Percentiles rank a stretch among this genome's conserved stretches.
Evolutionary conservation across 2,797 vertebrate species (phyloP).

Genomic region (Balearica regulorum): DNA sequence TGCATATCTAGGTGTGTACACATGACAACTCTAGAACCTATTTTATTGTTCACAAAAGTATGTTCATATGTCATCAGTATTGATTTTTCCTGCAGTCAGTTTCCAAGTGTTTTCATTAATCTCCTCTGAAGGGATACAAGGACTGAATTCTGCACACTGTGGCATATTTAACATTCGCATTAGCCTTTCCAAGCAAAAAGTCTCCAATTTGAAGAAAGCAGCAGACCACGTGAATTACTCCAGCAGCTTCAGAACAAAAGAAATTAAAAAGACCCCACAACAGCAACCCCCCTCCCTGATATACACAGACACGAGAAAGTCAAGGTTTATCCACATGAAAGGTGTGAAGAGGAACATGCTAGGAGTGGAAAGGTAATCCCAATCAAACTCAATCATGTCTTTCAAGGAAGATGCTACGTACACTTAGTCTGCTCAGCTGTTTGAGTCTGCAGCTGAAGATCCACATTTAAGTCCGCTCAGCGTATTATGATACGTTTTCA

Average conservation of each 20-base stretch:
- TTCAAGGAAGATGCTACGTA: not conserved
- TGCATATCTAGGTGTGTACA: not conserved
- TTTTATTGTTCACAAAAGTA: not conserved
- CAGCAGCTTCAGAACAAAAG: not conserved
- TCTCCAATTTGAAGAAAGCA: not conserved
- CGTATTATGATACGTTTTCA: not conserved
- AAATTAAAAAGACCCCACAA: not conserved
- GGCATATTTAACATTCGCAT: not conserved
- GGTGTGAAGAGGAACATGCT: not conserved
- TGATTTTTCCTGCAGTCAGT: not conserved
- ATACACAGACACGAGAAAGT: not conserved
- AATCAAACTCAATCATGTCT: accelerated
- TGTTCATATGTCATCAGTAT: not conserved
- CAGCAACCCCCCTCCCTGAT: not conserved
- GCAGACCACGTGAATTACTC: not conserved
- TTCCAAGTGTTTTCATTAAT: not conserved
- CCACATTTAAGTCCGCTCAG: not conserved
- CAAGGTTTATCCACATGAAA: not conserved
- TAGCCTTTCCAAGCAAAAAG: not conserved
- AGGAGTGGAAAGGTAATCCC: not conserved
- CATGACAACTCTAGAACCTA: not conserved
- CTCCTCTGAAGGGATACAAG: not conserved
- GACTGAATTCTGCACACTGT: not conserved
- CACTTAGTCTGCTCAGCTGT: not conserved
- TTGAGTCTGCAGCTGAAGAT: not conserved